Conservation (phyloP, 2,888 invertebrate species). For the Anthrax anthrax region DNA sequence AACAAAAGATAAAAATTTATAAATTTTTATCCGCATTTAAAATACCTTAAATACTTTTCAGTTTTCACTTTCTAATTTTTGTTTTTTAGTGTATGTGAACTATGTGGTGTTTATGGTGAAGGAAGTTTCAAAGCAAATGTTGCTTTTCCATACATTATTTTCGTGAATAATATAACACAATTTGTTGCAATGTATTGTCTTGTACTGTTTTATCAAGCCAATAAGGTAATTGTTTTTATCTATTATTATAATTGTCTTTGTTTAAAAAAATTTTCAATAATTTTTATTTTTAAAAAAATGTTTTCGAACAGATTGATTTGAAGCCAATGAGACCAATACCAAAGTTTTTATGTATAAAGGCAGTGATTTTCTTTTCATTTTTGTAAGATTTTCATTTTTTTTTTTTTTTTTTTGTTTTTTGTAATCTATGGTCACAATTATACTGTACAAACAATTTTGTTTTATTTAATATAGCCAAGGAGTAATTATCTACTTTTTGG, state of each 20-base stretch:
- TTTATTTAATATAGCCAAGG: conserved; percentile 59
- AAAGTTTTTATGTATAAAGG: conserved; percentile 93
- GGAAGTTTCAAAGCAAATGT: conserved; percentile 74
- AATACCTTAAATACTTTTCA: not conserved
- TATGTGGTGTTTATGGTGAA: conserved; percentile 76
- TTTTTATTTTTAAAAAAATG: not conserved
- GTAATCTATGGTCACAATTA: too few relatives aligned
- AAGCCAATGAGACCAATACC: conserved; percentile 87
- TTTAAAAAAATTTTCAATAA: not conserved
- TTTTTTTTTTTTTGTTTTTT: too few relatives aligned
- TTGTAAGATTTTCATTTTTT: conserved; percentile 55
- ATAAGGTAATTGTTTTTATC: conserved; percentile 52
- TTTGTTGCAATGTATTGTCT: conserved; percentile 94
- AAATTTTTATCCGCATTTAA: not conserved
- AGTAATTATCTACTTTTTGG: conserved; percentile 73
- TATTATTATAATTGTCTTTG: too few relatives aligned
- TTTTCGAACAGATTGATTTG: conserved; percentile 42
- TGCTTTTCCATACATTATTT: conserved; percentile 81
- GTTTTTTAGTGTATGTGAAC: conserved; percentile 61
- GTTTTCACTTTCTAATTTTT: conserved; percentile 12
- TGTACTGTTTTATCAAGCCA: conserved; percentile 84
- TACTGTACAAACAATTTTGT: conserved; percentile 8
- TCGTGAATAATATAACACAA: conserved; percentile 83
- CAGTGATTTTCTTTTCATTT: conserved; percentile 94
- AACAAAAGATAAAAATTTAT: not conserved